A percentile compares a stretch with the other conserved stretches of the same genome.
Conservation (phyloP, 1,140 invertebrate species). For the Protaetia brevitarsis region DNA sequence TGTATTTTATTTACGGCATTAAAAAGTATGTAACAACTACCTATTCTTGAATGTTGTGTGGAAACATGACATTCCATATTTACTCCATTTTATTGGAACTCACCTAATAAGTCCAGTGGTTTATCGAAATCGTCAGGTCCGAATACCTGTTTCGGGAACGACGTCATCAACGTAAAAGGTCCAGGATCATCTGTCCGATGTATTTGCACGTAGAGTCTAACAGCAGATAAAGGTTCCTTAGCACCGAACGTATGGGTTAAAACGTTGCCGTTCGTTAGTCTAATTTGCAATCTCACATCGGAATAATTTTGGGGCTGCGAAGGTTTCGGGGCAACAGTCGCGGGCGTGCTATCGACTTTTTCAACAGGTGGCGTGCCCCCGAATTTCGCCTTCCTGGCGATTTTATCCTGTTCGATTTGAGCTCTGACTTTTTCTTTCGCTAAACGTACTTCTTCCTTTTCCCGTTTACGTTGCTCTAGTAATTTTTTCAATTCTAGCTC, state of each 20-base stretch:
- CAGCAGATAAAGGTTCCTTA: conserved; percentile 86
- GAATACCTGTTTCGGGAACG: conserved; percentile 84
- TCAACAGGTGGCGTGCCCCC: conserved; percentile 24
- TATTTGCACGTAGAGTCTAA: conserved; percentile 79
- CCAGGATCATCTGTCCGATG: conserved; percentile 63
- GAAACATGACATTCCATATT: background rate
- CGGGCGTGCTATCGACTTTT: conserved; percentile 34
- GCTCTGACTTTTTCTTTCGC: conserved; percentile 74
- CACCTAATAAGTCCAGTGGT: conserved; percentile 78
- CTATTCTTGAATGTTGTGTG: no score
- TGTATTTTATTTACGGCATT: no score
- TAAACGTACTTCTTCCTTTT: conserved; percentile 82
- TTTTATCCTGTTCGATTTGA: conserved; percentile 86
- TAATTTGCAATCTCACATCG: conserved; percentile 66
- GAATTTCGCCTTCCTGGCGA: conserved; percentile 71
- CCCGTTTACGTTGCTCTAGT: conserved; percentile 76
- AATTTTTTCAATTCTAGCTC: conserved; percentile 89
- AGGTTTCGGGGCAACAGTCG: conserved; percentile 28
- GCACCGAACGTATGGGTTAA: conserved; percentile 75
- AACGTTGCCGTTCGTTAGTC: conserved; percentile 65
- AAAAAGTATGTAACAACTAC: no score
- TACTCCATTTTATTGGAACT: conserved; percentile 11
- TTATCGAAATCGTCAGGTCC: conserved; percentile 83
- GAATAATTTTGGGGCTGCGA: conserved; percentile 53
- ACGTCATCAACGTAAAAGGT: conserved; percentile 78